Percentiles rank a stretch among this genome's conserved stretches.
Conservation (phyloP, 2,888 invertebrate species). For the Lomographa bimaculata region DNA sequence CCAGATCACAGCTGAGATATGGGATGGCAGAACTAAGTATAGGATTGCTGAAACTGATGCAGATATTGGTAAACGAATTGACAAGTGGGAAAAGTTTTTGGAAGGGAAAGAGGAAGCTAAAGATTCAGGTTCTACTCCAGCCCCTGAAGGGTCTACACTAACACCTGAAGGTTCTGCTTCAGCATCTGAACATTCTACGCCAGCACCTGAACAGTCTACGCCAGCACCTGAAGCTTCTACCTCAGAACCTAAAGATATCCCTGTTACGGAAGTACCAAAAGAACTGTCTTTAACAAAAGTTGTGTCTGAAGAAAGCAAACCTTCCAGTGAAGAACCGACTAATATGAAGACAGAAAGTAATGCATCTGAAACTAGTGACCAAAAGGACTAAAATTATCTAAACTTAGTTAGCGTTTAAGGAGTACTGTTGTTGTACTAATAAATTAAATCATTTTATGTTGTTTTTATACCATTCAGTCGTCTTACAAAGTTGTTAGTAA, state of each 20-base stretch:
- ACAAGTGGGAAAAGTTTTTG: conserved; percentile 94
- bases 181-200: too few relatives aligned
- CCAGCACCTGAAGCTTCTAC: too few relatives aligned
- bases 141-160: too few relatives aligned
- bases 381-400: conserved; percentile 1
- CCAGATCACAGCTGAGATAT: conserved; percentile 92
- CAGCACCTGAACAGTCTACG: too few relatives aligned
- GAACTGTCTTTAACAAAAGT: too few relatives aligned
- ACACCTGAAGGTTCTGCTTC: too few relatives aligned
- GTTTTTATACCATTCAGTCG: neutral
- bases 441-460: conserved; percentile 15
- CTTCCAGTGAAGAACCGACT: conserved; percentile 7
- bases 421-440: conserved; percentile 5
- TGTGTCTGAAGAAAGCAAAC: neutral
- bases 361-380: conserved; percentile 24
- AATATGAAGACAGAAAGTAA: conserved; percentile 9
- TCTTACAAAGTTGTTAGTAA: too few relatives aligned
- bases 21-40: conserved; percentile 98
- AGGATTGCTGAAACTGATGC: conserved; percentile 95
- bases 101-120: conserved; percentile 80
- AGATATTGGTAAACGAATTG: conserved; percentile 90
- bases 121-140: conserved; percentile 1
- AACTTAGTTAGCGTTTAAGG: neutral
- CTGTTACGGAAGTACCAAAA: too few relatives aligned
- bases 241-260: neutral